Evolutionary conservation across 2,888 invertebrate species (phyloP).

Genomic region (Tillus elongatus): DNA sequence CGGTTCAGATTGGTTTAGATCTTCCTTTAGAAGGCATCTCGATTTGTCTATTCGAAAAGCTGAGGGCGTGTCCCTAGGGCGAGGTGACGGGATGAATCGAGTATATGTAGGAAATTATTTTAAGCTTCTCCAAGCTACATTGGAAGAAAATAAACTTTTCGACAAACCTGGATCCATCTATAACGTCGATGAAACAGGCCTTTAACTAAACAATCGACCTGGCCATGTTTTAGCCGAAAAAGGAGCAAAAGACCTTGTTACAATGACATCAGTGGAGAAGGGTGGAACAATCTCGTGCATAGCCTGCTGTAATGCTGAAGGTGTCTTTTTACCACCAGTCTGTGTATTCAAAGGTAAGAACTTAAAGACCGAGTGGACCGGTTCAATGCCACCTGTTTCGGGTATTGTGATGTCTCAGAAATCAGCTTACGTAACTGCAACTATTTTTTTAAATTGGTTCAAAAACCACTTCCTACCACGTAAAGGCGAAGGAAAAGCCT

Average conservation of each 20-base stretch:
- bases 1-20: too few relatives aligned
- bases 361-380: constrained; percentile 18
- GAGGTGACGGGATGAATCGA: too few relatives aligned
- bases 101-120: too few relatives aligned
- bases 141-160: too few relatives aligned
- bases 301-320: constrained; percentile 2
- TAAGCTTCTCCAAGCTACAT: too few relatives aligned
- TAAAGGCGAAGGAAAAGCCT: constrained; percentile 4
- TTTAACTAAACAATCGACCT: constrained; percentile 3
- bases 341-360: not conserved
- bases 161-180: too few relatives aligned
- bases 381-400: constrained; percentile 19
- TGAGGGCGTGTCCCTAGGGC: too few relatives aligned
- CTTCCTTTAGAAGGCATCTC: too few relatives aligned
- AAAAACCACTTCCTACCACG: constrained; percentile 3
- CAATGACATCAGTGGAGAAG: constrained; percentile 2
- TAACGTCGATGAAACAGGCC: constrained; percentile 4
- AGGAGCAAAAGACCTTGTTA: not conserved
- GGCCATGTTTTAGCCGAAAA: constrained; percentile 4
- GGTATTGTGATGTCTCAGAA: constrained; percentile 25
- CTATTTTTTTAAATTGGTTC: constrained; percentile 5
- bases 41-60: too few relatives aligned
- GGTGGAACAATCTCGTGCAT: constrained; percentile 4
- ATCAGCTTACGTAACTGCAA: constrained; percentile 20
- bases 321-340: constrained; percentile 4